A percentile compares a stretch with the other conserved stretches of the same genome.
Evolutionary conservation across 2,797 vertebrate genomes (phyloP).

Genomic region (Austrolebias charrua): DNA sequence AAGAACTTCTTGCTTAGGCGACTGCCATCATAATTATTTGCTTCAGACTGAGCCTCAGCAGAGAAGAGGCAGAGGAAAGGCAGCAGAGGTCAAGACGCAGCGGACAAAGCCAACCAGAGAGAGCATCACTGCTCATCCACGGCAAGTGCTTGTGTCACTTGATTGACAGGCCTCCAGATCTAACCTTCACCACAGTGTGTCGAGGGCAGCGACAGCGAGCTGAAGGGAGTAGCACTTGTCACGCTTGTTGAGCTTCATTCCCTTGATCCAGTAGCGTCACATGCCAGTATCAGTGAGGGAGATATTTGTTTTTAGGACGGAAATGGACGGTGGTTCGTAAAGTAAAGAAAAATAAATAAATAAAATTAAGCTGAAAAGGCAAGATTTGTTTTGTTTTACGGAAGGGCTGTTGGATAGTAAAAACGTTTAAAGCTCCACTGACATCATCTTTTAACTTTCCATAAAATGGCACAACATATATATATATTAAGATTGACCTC

Average conservation of each 20-base stretch:
- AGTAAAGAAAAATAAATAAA: constrained; percentile 7
- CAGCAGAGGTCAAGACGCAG: constrained; percentile 48
- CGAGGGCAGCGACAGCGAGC: constrained; percentile 58
- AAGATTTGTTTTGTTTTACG: neutral
- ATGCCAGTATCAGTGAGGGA: constrained; percentile 59
- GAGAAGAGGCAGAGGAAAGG: constrained; percentile 46
- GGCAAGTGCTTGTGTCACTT: constrained; percentile 72
- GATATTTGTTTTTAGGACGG: constrained; percentile 33
- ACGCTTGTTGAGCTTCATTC: constrained; percentile 67
- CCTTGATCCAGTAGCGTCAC: constrained; percentile 58
- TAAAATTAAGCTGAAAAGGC: too few relatives aligned
- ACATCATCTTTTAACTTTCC: too few relatives aligned
- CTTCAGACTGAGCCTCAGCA: constrained; percentile 41
- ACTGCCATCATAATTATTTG: constrained; percentile 58
- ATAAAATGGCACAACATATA: too few relatives aligned
- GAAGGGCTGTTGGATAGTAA: neutral
- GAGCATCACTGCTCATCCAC: constrained; percentile 64
- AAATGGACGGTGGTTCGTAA: constrained; percentile 23
- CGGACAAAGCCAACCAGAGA: constrained; percentile 34
- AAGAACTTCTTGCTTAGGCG: constrained; percentile 37
- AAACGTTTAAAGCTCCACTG: too few relatives aligned
- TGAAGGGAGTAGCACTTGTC: constrained; percentile 70
- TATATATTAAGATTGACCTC: too few relatives aligned
- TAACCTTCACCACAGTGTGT: constrained; percentile 76
- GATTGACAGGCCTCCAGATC: constrained; percentile 75